phyloP scores from a whole-genome alignment of 2,797 vertebrate genomes.

The Peromyscus aztecus region DNA sequence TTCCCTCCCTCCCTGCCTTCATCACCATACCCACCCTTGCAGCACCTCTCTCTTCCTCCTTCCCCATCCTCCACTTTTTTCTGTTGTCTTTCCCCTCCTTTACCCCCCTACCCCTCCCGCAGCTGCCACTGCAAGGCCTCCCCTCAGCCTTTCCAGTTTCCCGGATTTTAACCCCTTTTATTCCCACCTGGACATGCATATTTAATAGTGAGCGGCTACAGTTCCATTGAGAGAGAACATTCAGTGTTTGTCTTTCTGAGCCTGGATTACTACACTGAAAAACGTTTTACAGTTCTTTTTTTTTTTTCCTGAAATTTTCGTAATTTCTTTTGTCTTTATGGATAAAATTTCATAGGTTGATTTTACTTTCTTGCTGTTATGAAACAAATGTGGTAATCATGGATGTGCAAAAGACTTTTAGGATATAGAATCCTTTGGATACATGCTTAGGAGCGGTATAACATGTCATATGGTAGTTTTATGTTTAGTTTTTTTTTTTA shows the following conservation, averaged over 20 bases:
- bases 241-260: not conserved
- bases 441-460: not conserved
- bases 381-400: not conserved
- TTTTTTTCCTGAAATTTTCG: not conserved
- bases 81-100: not conserved
- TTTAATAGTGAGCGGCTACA: not conserved
- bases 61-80: not conserved
- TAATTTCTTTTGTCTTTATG: not conserved
- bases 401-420: not conserved
- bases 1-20: not conserved
- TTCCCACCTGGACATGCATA: not conserved
- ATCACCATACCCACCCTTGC: fast-evolving
- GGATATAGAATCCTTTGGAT: not conserved
- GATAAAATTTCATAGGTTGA: not conserved
- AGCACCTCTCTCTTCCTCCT: not conserved
- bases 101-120: too few relatives aligned
- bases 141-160: not conserved
- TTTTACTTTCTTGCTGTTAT: not conserved
- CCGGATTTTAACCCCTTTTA: not conserved
- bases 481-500: not conserved
- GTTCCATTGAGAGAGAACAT: not conserved
- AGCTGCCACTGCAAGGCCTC: too few relatives aligned
- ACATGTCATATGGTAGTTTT: not conserved
- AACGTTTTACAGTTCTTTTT: not conserved
- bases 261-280: not conserved